phyloP scores from a whole-genome alignment of 2,888 invertebrate species.

The Gastrophysa polygoni region DNA sequence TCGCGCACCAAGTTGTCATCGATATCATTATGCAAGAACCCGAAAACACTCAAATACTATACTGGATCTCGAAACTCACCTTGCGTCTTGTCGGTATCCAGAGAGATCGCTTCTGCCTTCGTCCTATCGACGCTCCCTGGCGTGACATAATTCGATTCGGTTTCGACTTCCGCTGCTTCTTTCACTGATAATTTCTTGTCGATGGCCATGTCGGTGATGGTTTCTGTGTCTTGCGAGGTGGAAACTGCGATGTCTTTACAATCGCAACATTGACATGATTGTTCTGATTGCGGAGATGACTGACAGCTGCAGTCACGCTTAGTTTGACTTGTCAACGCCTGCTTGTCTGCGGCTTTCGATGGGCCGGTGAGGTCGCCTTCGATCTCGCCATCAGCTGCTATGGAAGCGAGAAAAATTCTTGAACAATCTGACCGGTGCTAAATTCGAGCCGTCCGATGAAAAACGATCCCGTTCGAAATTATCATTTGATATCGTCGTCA shows the following conservation, averaged over 20 bases:
- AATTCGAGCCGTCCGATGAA: background rate
- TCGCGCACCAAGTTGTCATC: background rate
- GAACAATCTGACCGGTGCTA: too few relatives aligned
- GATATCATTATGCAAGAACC: too few relatives aligned
- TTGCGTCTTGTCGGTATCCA: conserved; percentile 14
- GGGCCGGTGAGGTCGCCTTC: too few relatives aligned
- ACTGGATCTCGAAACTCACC: too few relatives aligned
- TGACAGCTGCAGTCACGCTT: conserved; percentile 41
- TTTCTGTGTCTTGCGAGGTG: conserved; percentile 40
- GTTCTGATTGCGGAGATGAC: conserved; percentile 37
- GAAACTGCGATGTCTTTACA: conserved; percentile 42
- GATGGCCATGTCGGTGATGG: conserved; percentile 34
- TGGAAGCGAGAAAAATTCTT: background rate
- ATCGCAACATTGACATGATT: conserved; percentile 47
- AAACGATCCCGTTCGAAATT: too few relatives aligned
- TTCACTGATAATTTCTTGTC: conserved; percentile 27
- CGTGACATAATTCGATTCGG: conserved; percentile 3
- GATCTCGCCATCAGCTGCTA: background rate
- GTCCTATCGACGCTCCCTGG: background rate
- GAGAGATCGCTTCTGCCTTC: conserved; percentile 11
- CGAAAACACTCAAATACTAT: too few relatives aligned
- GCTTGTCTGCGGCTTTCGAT: too few relatives aligned
- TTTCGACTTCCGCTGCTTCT: conserved; percentile 9
- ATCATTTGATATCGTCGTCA: too few relatives aligned
- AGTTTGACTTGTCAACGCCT: conserved; percentile 26